A percentile compares a stretch with the other conserved stretches of the same genome.
These are phyloP conservation scores for Acronicta psi DNA, from an alignment of 2,888 invertebrate genomes.

Conservation along the genomic window DNA sequence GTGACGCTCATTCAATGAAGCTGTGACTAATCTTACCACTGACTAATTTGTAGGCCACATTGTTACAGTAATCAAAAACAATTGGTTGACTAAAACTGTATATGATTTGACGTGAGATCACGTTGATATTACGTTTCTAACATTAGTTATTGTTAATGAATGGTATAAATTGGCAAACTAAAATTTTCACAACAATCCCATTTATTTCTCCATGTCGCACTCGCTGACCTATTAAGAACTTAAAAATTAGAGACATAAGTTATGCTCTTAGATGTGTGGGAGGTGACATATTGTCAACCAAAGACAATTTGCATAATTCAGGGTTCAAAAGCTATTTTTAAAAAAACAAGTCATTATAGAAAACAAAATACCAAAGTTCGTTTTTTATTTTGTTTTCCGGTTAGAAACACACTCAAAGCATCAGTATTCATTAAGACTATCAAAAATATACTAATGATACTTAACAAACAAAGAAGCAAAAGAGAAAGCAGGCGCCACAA, in stretches of 20 bases:
- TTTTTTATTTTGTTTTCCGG: not conserved
- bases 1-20: slow-evolving; percentile 59
- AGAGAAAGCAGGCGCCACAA: slow-evolving; percentile 26
- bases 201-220: too few species aligned
- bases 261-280: too few species aligned
- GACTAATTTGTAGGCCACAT: slow-evolving; percentile 72
- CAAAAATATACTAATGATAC: slow-evolving; percentile 23
- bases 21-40: slow-evolving; percentile 63
- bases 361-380: too few species aligned
- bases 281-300: too few species aligned
- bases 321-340: too few species aligned
- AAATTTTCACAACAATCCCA: too few species aligned
- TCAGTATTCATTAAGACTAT: not conserved
- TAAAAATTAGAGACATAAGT: too few species aligned
- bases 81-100: slow-evolving; percentile 64
- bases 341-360: too few species aligned
- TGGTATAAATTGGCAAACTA: too few species aligned
- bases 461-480: slow-evolving; percentile 27
- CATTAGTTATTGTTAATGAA: slow-evolving; percentile 39
- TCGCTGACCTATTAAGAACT: too few species aligned
- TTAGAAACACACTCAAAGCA: not conserved
- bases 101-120: slow-evolving; percentile 65
- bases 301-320: too few species aligned
- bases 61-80: slow-evolving; percentile 73
- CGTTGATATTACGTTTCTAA: slow-evolving; percentile 53